Conservation (phyloP, 2,797 vertebrate species). For the Urosaurus nigricauda region DNA sequence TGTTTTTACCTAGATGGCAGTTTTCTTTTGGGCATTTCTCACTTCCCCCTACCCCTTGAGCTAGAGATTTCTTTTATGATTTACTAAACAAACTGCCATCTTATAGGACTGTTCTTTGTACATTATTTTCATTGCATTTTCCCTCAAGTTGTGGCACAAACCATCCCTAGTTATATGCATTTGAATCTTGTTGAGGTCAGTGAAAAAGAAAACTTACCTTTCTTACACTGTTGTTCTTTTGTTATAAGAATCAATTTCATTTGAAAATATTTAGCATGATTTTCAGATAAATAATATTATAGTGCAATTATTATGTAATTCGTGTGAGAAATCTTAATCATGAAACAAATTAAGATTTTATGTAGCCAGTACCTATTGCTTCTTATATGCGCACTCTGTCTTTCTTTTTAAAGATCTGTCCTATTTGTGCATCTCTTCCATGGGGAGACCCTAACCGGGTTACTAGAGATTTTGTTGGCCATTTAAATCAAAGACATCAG, state of each 20-base stretch:
- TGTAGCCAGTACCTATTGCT: background rate
- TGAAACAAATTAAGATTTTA: constrained; percentile 35
- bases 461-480: constrained; percentile 83
- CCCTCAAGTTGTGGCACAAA: background rate
- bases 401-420: constrained; percentile 78
- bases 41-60: constrained; percentile 27
- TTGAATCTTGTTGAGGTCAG: background rate
- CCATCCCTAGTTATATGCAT: background rate
- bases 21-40: background rate
- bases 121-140: background rate
- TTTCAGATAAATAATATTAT: background rate
- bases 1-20: background rate
- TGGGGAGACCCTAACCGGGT: constrained; percentile 83
- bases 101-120: rapidly evolving
- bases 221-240: background rate
- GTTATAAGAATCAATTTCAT: background rate
- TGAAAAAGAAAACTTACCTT: background rate
- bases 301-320: constrained; percentile 14
- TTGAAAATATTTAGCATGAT: background rate
- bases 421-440: constrained; percentile 84
- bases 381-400: background rate
- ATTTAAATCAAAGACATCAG: constrained; percentile 83
- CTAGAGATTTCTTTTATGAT: background rate
- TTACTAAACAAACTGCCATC: background rate
- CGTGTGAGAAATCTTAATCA: constrained; percentile 37